Conservation (phyloP, 2,113 vertebrate species). For the Solenodon paradoxus region DNA sequence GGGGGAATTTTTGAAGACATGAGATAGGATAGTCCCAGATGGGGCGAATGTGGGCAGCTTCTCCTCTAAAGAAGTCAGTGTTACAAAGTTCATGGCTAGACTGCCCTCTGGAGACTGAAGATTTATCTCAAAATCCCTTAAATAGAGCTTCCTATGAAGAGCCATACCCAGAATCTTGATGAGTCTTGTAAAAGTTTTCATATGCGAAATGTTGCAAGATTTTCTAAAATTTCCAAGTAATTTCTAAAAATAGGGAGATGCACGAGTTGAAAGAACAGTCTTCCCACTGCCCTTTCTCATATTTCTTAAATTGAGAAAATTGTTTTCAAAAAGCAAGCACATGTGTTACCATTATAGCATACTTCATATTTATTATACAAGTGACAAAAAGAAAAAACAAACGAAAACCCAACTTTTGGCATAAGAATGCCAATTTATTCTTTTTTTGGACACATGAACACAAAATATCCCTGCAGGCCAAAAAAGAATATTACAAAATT, state of each 20-base stretch:
- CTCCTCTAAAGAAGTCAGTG: not conserved
- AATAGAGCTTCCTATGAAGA: constrained; percentile 13
- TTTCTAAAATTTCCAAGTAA: constrained; percentile 48
- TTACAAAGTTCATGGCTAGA: not conserved
- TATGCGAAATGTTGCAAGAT: not conserved
- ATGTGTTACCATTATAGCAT: constrained; percentile 65
- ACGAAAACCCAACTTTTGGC: constrained; percentile 89
- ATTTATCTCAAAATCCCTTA: constrained; percentile 34
- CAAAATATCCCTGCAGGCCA: constrained; percentile 98
- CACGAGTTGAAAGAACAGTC: constrained; percentile 2
- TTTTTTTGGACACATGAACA: constrained; percentile 96
- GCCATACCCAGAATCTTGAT: not conserved
- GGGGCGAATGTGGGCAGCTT: not conserved
- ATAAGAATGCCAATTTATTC: constrained; percentile 95
- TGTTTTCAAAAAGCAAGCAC: constrained; percentile 77
- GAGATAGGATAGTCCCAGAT: not conserved
- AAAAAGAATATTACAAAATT: constrained; percentile 88
- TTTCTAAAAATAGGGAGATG: constrained; percentile 40
- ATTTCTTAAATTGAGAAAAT: constrained; percentile 64
- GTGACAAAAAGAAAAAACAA: constrained; percentile 80
- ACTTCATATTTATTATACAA: constrained; percentile 78
- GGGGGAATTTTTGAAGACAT: not conserved
- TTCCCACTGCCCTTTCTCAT: constrained; percentile 47
- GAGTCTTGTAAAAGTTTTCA: constrained; percentile 20
- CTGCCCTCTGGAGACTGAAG: not conserved